Percentiles rank a stretch among this genome's conserved stretches.
Conservation (phyloP, 2,888 invertebrate genomes). For the Phalera bucephala region DNA sequence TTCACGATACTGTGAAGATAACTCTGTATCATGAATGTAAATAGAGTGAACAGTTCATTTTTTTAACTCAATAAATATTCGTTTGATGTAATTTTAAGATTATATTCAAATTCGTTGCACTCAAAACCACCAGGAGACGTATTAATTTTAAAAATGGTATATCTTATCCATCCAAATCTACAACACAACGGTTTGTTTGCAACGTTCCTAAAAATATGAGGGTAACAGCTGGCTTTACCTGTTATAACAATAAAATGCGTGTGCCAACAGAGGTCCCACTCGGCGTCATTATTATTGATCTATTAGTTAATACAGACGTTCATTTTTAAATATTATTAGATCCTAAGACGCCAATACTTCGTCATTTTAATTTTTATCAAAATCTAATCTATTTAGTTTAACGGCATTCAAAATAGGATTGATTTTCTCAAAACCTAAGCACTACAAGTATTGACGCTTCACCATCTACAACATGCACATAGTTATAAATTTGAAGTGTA, state of each 20-base stretch:
- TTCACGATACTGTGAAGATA: not conserved
- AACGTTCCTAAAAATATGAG: slow-evolving; percentile 50
- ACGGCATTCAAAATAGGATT: too few species aligned
- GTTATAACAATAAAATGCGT: slow-evolving; percentile 65
- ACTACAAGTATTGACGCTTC: too few species aligned
- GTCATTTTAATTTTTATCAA: too few species aligned
- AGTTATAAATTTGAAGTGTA: too few species aligned
- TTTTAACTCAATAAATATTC: not conserved
- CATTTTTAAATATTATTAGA: too few species aligned
- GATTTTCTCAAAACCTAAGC: too few species aligned
- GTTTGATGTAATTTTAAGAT: not conserved
- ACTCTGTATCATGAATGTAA: too few species aligned
- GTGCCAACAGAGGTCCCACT: slow-evolving; percentile 60
- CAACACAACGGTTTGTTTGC: slow-evolving; percentile 61
- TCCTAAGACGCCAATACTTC: too few species aligned
- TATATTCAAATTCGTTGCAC: slow-evolving; percentile 1
- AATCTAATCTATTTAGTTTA: too few species aligned
- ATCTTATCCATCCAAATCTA: slow-evolving; percentile 44
- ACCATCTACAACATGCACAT: too few species aligned
- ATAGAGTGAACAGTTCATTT: not conserved
- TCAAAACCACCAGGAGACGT: slow-evolving; percentile 19
- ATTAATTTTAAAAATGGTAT: slow-evolving; percentile 51
- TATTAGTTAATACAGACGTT: too few species aligned
- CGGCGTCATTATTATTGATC: slow-evolving; percentile 36
- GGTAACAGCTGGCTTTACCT: slow-evolving; percentile 73